Evolutionary conservation across 2,113 vertebrate species (phyloP), one percentile per base, ranked within the genome.

Genomic region (Misgurnus anguillicaudatus): DNA sequence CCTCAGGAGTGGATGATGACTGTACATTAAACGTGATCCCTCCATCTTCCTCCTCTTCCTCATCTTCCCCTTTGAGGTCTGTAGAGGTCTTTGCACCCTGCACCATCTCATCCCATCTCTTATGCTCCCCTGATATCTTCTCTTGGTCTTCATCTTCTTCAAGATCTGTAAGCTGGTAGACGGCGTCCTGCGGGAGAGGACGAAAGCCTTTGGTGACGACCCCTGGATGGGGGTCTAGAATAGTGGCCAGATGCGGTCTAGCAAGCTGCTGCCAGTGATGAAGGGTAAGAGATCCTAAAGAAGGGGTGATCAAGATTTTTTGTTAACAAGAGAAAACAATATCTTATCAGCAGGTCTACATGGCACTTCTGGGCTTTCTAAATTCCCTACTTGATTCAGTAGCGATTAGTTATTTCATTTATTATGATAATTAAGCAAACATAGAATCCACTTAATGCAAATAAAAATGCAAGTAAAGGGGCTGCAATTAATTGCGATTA

Each of bases 251-350:
- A 89, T 99, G 96, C 38, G 98, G 98, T 80, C 94, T 93, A 69
- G 98, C 98, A 47, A 99, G 93, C 88, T 99, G 97, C 89, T 99
- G 98, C 98, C 98, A 99, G 9, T 99, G 98, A 80, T 97, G 94
- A 53, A 99, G 94, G 10, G 98, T 99, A 89, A 98, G 91, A n/a
- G 98, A 99, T 60, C 98, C 98, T 99, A 36, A 47, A 61, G 62
- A 76, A 31, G 39, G 19, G 53, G 53, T 19, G n/a, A 57, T 16
- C 4, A 4, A 51, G 47, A 51, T 51, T 7, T 9, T 42, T 38
- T 2, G n/a, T 11, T 17, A 66, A 66, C n/a, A 67, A 6, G 3
- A 47, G 21, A 9, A 67, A 24, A 24, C 42, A 24, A 31, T 31
- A 11, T 47, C 11, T 9, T 42, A 42, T 42, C 9, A 42, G 9